Evolutionary conservation across 1,140 invertebrate genomes (phyloP).

Genomic region (Drosophila guanche): DNA sequence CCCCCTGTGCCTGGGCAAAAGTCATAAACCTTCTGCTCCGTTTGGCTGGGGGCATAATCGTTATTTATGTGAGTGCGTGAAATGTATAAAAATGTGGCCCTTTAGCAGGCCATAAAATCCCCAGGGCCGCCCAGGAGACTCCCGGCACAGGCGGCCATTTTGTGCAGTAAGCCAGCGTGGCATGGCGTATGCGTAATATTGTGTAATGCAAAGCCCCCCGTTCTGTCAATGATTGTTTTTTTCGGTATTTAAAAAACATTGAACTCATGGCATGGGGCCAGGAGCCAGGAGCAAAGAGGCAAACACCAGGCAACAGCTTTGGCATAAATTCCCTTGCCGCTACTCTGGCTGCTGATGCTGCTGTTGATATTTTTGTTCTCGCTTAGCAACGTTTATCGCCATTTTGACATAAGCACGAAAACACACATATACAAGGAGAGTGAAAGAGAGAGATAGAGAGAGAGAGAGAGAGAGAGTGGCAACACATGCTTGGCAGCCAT

Average conservation of each 20-base stretch:
- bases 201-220: slow-evolving; percentile 41
- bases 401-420: slow-evolving; percentile 66
- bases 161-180: slow-evolving; percentile 44
- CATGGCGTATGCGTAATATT: slow-evolving; percentile 65
- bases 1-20: slow-evolving; percentile 45
- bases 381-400: slow-evolving; percentile 80
- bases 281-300: not conserved
- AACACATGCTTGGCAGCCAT: slow-evolving; percentile 78
- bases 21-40: slow-evolving; percentile 71
- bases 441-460: not conserved
- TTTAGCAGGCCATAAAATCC: slow-evolving; percentile 64
- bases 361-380: slow-evolving; percentile 57
- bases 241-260: slow-evolving; percentile 60
- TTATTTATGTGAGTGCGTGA: slow-evolving; percentile 79
- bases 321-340: slow-evolving; percentile 45
- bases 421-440: slow-evolving; percentile 11
- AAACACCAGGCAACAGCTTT: slow-evolving; percentile 16
- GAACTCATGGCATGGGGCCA: slow-evolving; percentile 47
- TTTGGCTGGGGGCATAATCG: slow-evolving; percentile 60
- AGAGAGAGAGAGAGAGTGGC: slow-evolving; percentile 38
- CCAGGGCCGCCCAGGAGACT: slow-evolving; percentile 11
- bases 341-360: slow-evolving; percentile 34
- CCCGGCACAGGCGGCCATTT: slow-evolving; percentile 18
- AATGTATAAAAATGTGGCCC: slow-evolving; percentile 74
- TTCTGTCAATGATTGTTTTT: slow-evolving; percentile 51